Conservation (phyloP, 2,113 vertebrate genomes). For the Tenebrosternarchus preto region DNA sequence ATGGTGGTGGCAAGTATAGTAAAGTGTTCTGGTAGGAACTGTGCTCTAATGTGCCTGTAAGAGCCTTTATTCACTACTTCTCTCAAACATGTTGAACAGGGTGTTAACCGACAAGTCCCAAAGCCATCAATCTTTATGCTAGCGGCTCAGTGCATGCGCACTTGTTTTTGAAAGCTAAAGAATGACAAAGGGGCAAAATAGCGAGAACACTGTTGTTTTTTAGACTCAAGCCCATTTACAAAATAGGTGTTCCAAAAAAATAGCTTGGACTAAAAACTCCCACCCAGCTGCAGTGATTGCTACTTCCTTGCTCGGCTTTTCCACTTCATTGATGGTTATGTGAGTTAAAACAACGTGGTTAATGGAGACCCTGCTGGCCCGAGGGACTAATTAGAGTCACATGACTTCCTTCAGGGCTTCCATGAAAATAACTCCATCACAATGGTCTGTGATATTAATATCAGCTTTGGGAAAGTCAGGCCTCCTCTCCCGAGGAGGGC, state of each 20-base stretch:
- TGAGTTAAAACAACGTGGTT: constrained; percentile 91
- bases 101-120: constrained; percentile 76
- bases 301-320: constrained; percentile 94
- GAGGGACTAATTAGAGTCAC: constrained; percentile 93
- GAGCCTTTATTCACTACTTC: constrained; percentile 55
- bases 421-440: constrained; percentile 98
- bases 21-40: constrained; percentile 44
- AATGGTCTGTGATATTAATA: constrained; percentile 99
- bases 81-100: constrained; percentile 63
- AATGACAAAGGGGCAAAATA: constrained; percentile 51
- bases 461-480: constrained; percentile 93
- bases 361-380: constrained; percentile 83
- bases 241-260: constrained; percentile 82
- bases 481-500: constrained; percentile 83
- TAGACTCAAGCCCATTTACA: constrained; percentile 79
- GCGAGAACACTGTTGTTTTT: constrained; percentile 58
- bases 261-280: constrained; percentile 62
- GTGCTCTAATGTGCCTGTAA: constrained; percentile 47
- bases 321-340: constrained; percentile 92
- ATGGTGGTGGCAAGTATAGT: constrained; percentile 66
- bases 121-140: constrained; percentile 74
- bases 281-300: constrained; percentile 78
- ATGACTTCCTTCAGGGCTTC: constrained; percentile 97
- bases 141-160: constrained; percentile 65
- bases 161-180: constrained; percentile 74